Conservation (phyloP, 2,888 invertebrate species). For the Dexiosoma caninum region DNA sequence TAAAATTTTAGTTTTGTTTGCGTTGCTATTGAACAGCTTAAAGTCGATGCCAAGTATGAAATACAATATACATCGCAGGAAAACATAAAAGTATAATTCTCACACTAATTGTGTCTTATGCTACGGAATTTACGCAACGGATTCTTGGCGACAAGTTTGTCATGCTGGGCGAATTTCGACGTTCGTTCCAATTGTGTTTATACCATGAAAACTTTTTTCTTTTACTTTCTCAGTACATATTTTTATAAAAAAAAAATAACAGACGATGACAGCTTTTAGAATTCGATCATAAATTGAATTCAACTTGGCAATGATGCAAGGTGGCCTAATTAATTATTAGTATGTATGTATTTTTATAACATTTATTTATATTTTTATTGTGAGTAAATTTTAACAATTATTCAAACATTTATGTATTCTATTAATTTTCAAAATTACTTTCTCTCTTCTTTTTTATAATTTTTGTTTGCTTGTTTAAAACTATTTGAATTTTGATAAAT, state of each 20-base stretch:
- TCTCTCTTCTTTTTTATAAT: not conserved
- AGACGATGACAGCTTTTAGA: not conserved
- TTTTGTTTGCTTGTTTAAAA: not conserved
- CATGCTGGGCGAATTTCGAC: too few species aligned
- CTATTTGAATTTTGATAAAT: conserved; percentile 43
- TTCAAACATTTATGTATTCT: not conserved
- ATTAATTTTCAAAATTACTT: conserved; percentile 20
- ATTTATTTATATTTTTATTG: conserved; percentile 26
- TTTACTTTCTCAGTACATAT: too few species aligned
- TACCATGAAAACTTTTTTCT: too few species aligned
- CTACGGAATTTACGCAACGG: too few species aligned
- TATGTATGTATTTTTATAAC: conserved; percentile 1
- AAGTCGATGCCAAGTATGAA: too few species aligned
- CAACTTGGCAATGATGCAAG: not conserved
- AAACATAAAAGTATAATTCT: too few species aligned
- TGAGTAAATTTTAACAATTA: conserved; percentile 38
- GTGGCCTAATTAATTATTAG: conserved; percentile 7
- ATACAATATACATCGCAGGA: too few species aligned
- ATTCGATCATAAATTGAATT: not conserved
- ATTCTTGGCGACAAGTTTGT: too few species aligned
- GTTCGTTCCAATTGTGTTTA: too few species aligned
- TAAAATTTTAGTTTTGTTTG: too few species aligned
- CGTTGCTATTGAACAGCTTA: too few species aligned
- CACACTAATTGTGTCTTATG: too few species aligned
- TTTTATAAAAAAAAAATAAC: not conserved